A percentile compares a stretch with the other conserved stretches of the same genome.
phyloP scores from a whole-genome alignment of 2,113 vertebrate genomes.

The Catagonus wagneri region DNA sequence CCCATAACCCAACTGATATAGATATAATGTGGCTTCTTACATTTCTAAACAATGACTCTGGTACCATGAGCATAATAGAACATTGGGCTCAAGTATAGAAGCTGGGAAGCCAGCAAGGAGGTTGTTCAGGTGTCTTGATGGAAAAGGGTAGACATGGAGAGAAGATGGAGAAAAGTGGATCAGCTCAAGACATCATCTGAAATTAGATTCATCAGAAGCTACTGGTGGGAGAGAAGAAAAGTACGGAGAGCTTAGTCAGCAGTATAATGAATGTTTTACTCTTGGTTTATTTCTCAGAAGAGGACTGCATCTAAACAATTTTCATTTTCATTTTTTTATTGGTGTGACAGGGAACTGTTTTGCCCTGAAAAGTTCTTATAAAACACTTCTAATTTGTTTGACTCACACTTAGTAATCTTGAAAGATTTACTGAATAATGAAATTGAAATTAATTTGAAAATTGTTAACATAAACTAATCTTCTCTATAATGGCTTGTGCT shows the following conservation, averaged over 20 bases:
- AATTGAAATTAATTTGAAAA: constrained; percentile 16
- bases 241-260: background rate
- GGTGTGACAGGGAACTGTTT: background rate
- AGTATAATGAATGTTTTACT: background rate
- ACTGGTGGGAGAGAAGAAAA: background rate
- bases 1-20: background rate
- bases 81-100: background rate
- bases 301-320: background rate
- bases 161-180: background rate
- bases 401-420: background rate
- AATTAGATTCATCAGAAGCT: background rate
- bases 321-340: background rate
- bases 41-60: background rate
- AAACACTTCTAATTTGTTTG: background rate
- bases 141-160: background rate
- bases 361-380: background rate
- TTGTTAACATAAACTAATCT: background rate
- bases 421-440: background rate
- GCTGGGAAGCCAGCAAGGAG: background rate
- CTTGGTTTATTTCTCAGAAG: background rate
- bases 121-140: background rate
- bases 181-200: background rate
- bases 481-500: background rate
- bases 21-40: background rate
- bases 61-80: background rate